A percentile compares a stretch with the other conserved stretches of the same genome.
These are phyloP conservation scores for Nannoperca australis DNA, from an alignment of 2,797 vertebrate species.

Conservation along the genomic window DNA sequence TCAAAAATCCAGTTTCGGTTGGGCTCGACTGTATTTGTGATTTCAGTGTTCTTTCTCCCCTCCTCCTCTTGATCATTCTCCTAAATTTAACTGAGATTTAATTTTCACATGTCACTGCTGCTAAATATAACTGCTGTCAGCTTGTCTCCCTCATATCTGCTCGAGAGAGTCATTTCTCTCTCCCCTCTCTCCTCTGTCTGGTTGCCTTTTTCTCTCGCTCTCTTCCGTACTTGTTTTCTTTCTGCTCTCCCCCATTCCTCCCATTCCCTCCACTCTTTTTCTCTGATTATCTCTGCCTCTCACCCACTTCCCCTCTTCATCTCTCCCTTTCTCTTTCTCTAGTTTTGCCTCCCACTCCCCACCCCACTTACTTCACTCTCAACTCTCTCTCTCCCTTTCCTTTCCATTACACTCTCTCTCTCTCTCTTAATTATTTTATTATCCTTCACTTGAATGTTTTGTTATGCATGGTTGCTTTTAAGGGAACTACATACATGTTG, in stretches of 20 bases:
- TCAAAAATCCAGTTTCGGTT: neutral
- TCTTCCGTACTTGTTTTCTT: too few relatives aligned
- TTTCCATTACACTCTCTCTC: too few relatives aligned
- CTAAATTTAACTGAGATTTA: conserved; percentile 35
- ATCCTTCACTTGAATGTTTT: neutral
- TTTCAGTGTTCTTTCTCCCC: neutral
- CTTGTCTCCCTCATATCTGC: conserved; percentile 10
- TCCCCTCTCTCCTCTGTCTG: neutral
- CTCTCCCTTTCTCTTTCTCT: neutral
- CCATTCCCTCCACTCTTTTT: neutral
- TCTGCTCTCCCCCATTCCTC: neutral
- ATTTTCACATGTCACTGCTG: conserved; percentile 33
- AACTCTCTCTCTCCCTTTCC: neutral
- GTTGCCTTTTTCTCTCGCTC: neutral
- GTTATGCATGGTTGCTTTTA: neutral
- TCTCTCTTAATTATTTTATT: neutral
- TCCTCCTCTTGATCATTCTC: neutral
- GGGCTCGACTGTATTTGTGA: neutral
- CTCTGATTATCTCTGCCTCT: neutral
- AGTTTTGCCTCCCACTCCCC: neutral
- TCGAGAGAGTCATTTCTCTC: conserved; percentile 5
- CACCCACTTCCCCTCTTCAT: conserved; percentile 1
- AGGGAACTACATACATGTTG: neutral
- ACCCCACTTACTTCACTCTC: neutral
- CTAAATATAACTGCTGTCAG: conserved; percentile 42